Evolutionary conservation across 37 sponge, comb jelly and placozoan species (phyloP).

Genomic region (Ianthella basta): DNA sequence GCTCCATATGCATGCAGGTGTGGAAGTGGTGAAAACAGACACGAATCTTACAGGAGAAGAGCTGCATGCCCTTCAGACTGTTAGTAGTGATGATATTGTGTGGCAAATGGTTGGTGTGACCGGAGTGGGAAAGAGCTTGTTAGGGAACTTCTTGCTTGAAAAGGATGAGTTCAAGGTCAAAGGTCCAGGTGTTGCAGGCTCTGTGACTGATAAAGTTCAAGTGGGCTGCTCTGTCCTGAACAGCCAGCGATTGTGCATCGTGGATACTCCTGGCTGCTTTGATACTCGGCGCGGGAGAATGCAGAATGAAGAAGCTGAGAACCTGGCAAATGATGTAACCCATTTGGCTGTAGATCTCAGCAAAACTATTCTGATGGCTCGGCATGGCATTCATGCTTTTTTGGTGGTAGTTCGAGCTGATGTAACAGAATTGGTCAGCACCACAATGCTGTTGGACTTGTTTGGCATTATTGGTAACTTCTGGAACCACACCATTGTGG

Average conservation of each 20-base stretch:
- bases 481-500: slow-evolving; percentile 3
- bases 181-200: too few species aligned
- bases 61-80: too few species aligned
- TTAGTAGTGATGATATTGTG: too few species aligned
- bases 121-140: too few species aligned
- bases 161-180: too few species aligned
- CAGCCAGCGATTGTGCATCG: neutral
- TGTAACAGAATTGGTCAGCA: neutral
- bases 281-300: neutral
- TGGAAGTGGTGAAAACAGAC: too few species aligned
- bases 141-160: too few species aligned
- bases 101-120: too few species aligned
- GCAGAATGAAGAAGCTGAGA: neutral
- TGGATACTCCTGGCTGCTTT: slow-evolving; percentile 9
- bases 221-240: neutral
- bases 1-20: too few species aligned
- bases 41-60: too few species aligned
- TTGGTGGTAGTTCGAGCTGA: neutral
- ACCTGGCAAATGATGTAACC: neutral
- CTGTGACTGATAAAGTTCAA: neutral
- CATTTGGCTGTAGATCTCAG: neutral
- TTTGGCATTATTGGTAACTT: slow-evolving; percentile 12
- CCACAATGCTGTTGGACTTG: neutral
- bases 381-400: neutral
- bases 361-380: neutral